These are phyloP conservation scores for Callionymus lyra DNA, from an alignment of 2,113 vertebrate genomes.

Conservation along the genomic window DNA sequence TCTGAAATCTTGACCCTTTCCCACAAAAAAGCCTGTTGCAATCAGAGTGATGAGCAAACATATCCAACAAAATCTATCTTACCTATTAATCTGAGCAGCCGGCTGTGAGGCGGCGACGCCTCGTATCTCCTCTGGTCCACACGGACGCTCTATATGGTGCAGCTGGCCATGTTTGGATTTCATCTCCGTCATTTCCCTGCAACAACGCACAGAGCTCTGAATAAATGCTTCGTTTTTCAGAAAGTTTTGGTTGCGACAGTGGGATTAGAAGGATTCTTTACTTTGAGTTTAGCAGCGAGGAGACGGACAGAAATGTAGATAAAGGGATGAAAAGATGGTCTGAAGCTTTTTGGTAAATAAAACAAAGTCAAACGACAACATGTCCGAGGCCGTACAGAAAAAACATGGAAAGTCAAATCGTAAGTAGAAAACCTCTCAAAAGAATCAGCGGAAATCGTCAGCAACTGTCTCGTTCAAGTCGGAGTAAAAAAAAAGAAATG, in stretches of 20 bases:
- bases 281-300: conserved; percentile 6
- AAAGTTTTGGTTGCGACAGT: conserved; percentile 24
- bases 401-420: no score
- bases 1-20: conserved; percentile 37
- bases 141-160: conserved; percentile 33
- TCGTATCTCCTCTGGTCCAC: conserved; percentile 52
- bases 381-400: no score
- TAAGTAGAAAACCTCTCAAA: no score
- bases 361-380: no score
- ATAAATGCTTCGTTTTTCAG: conserved; percentile 23
- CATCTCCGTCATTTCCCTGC: conserved; percentile 43
- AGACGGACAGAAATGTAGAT: conserved; percentile 6
- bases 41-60: conserved; percentile 62
- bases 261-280: conserved; percentile 7
- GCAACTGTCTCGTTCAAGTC: conserved; percentile 3
- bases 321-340: conserved; percentile 4
- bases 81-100: conserved; percentile 69
- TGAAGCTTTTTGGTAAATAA: no score
- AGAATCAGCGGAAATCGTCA: background rate
- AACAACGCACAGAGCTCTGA: conserved; percentile 36
- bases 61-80: conserved; percentile 61
- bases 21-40: conserved; percentile 48
- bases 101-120: conserved; percentile 57
- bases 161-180: conserved; percentile 57
- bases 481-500: conserved; percentile 17